Conservation (phyloP, 1,140 invertebrate genomes). For the Papilio aristodemus region DNA sequence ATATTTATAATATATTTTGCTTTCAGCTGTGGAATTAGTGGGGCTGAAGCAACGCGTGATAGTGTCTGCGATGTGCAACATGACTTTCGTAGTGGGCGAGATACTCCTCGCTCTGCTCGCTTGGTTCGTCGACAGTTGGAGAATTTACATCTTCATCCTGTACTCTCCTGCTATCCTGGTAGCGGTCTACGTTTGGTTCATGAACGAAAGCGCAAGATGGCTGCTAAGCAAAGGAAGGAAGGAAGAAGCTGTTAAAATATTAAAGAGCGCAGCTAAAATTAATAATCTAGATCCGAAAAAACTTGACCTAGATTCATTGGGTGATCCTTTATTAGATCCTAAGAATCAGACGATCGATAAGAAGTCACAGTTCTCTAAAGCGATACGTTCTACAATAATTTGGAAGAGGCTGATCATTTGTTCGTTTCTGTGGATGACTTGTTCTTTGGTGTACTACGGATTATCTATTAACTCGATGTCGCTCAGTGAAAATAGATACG, state of each 20-base stretch:
- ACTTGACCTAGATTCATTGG: constrained; percentile 78
- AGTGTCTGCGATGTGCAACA: constrained; percentile 74
- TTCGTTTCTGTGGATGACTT: constrained; percentile 87
- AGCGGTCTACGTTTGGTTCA: constrained; percentile 90
- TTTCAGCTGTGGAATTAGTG: constrained; percentile 69
- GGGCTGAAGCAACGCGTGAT: constrained; percentile 72
- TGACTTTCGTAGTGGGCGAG: constrained; percentile 87
- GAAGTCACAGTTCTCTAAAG: constrained; percentile 63
- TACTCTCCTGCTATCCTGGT: constrained; percentile 85
- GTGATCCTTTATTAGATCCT: constrained; percentile 67
- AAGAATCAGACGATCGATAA: constrained; percentile 58
- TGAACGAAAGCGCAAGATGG: constrained; percentile 92
- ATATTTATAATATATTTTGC: not conserved
- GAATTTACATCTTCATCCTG: constrained; percentile 84
- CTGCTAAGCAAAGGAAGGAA: constrained; percentile 87
- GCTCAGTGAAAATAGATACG: constrained; percentile 85
- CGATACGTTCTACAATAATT: constrained; percentile 81
- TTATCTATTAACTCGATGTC: constrained; percentile 90
- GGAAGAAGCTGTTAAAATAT: constrained; percentile 85
- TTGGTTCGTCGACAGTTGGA: constrained; percentile 86
- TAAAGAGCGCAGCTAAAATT: constrained; percentile 85
- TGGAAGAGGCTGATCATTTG: constrained; percentile 84
- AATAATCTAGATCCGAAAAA: constrained; percentile 84
- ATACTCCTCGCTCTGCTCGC: constrained; percentile 85
- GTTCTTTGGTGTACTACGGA: constrained; percentile 90